Evolutionary conservation across 2,888 invertebrate species (phyloP), one percentile per base, ranked within the genome.

Genomic region (Orthonychiurus folsomi): DNA sequence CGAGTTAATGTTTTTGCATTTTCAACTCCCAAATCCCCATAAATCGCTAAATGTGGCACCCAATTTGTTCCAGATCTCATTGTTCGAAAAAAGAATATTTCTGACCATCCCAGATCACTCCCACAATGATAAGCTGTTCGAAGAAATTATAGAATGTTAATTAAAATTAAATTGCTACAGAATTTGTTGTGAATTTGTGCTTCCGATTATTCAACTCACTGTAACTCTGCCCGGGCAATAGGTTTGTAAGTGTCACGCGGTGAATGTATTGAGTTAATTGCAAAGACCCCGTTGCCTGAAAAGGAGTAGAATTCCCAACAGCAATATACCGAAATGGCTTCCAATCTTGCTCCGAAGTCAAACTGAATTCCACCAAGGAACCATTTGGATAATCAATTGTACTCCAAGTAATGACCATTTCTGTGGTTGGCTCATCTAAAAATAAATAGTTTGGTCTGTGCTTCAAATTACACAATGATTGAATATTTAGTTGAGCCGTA

Each of bases 11-110:
- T 90, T 72, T 88, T 87, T 1, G 93, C 92, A 78, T 95, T 95
- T 71, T 85, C 86, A 76, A 88, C 89, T 28, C 96, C 96, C 87
- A 96, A 85, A 77, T 96, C 96, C 0, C 96, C 96, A 75, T 86
- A 95, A 72, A 96, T 84, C 26, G 89, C 94, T 50, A 94, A 79
- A 21, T 83, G 81, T 0, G 93, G 89, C 20, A 84, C 81, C 92
- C 92, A 93, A 68, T 85, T 75, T 20, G 80, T 75, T 25, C 81
- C 80, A 18, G 83, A 82, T 1, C 78, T 77, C 0, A 87, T 87
- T 0, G 92, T 89, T 72, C 79, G 82, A 78, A 95, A 90, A 75
- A 81, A 83, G 77, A 87, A 93, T 73, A 83, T 70, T 47, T 84
- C 81, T 0, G 93, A 93, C 93, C 93, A 93, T 0, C 91, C 92